Conservation (phyloP, 2,888 invertebrate species). For the Criorhina ranunculi region DNA sequence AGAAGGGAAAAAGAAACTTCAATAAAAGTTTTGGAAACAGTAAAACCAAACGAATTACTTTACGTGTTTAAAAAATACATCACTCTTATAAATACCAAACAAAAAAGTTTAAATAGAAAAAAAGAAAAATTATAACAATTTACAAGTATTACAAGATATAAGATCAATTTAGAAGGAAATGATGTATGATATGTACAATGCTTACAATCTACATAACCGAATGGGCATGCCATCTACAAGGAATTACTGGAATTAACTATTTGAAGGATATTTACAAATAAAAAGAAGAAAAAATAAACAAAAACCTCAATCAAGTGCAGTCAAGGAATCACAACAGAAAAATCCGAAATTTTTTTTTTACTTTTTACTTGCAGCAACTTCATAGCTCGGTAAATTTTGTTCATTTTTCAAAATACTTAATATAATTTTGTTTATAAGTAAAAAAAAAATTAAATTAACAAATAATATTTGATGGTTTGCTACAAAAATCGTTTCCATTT, state of each 20-base stretch:
- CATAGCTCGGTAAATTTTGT: conserved; percentile 82
- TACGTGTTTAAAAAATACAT: too few relatives aligned
- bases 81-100: too few relatives aligned
- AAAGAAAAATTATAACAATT: too few relatives aligned
- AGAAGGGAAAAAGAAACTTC: too few relatives aligned
- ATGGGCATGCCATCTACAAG: conserved; percentile 15
- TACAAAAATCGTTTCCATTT: conserved; percentile 78
- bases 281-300: conserved; percentile 10
- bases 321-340: conserved; percentile 56
- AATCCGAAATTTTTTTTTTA: conserved; percentile 14
- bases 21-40: too few relatives aligned
- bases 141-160: too few relatives aligned
- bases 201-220: neutral
- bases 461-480: conserved; percentile 66
- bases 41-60: too few relatives aligned
- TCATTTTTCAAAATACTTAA: conserved; percentile 66
- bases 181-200: conserved; percentile 9
- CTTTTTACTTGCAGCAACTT: conserved; percentile 83
- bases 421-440: conserved; percentile 42
- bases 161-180: neutral
- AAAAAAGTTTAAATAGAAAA: too few relatives aligned
- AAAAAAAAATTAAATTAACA: conserved; percentile 9
- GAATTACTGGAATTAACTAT: neutral
- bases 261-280: conserved; percentile 7
- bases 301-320: conserved; percentile 53